phyloP scores from a whole-genome alignment of 2,797 vertebrate species.

The Apogon talboti region DNA sequence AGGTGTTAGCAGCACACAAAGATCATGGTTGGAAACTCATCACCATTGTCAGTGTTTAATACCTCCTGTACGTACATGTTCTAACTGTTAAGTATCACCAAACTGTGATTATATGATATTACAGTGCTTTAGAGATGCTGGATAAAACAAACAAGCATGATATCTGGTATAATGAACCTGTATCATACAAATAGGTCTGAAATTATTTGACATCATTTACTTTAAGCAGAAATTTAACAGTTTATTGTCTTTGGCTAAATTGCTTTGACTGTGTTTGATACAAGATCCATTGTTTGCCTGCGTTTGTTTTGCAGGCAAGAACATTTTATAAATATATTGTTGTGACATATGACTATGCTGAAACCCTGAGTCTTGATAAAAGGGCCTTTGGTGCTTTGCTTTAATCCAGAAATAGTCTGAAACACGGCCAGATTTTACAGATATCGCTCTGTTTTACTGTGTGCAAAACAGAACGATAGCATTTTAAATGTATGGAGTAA shows the following conservation, averaged over 20 bases:
- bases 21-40: constrained; percentile 35
- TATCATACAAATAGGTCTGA: neutral
- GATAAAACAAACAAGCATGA: no score
- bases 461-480: constrained; percentile 24
- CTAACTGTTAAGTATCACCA: neutral
- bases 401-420: constrained; percentile 72
- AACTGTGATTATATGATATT: neutral
- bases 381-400: constrained; percentile 36
- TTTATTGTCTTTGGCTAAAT: neutral
- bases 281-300: constrained; percentile 33
- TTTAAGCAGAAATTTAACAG: no score
- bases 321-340: constrained; percentile 59
- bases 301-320: constrained; percentile 52
- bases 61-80: neutral
- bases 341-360: constrained; percentile 64
- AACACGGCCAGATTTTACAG: constrained; percentile 43
- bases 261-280: constrained; percentile 36
- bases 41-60: neutral
- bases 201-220: constrained; percentile 19
- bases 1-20: constrained; percentile 47
- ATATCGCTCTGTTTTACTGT: constrained; percentile 27
- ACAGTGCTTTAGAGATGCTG: no score
- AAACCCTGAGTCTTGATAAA: constrained; percentile 57
- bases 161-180: no score
- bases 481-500: constrained; percentile 25